A percentile compares a stretch with the other conserved stretches of the same genome.
Evolutionary conservation across 92 coral and sea anemone genomes (phyloP).

Genomic region (Epizoanthus scotinus): DNA sequence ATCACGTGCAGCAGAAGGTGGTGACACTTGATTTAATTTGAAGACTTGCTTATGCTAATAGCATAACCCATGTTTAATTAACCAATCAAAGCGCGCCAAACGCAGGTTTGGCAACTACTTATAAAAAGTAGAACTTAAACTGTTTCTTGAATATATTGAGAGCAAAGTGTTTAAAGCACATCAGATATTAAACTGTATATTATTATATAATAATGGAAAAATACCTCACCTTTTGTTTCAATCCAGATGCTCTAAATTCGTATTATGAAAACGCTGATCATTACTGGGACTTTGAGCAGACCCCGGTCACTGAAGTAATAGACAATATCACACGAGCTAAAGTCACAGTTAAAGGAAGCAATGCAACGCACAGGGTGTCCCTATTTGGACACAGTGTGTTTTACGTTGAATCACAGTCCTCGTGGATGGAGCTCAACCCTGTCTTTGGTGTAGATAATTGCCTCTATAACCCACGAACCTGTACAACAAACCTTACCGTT

Average conservation of each 20-base stretch:
- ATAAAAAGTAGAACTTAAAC: too few species aligned
- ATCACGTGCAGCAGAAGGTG: too few species aligned
- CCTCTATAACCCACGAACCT: slow-evolving; percentile 55
- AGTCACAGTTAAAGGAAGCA: slow-evolving; percentile 19
- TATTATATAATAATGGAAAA: too few species aligned
- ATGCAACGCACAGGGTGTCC: background rate
- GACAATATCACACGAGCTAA: slow-evolving; percentile 25
- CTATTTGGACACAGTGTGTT: background rate
- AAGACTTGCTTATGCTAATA: too few species aligned
- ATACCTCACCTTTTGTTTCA: background rate
- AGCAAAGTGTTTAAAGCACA: too few species aligned
- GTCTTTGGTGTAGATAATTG: slow-evolving; percentile 16
- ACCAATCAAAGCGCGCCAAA: too few species aligned
- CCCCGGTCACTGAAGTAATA: slow-evolving; percentile 10
- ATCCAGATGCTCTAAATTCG: slow-evolving; percentile 18
- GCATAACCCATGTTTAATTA: too few species aligned
- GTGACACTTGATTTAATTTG: too few species aligned
- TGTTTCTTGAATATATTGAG: too few species aligned
- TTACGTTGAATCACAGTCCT: background rate
- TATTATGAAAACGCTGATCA: slow-evolving; percentile 44
- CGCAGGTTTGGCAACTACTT: too few species aligned
- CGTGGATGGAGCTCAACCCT: slow-evolving; percentile 53
- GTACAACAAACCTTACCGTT: slow-evolving; percentile 53
- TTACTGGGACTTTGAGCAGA: slow-evolving; percentile 76
- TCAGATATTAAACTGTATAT: too few species aligned